Evolutionary conservation across 2,888 invertebrate species (phyloP), one percentile per base, ranked within the genome.

Genomic region (Leptopilina drosophilae): DNA sequence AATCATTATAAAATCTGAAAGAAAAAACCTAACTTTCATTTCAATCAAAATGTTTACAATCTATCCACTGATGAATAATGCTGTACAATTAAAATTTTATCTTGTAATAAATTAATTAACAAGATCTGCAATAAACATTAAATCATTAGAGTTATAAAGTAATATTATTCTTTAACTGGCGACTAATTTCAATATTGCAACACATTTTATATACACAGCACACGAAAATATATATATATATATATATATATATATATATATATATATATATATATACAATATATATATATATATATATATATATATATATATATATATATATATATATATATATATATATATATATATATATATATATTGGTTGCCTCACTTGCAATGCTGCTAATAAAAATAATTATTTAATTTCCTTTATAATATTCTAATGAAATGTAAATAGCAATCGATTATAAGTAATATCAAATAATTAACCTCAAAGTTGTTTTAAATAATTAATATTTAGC

Each of bases 91-190:
- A 62, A 62, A 62, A 62, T 7, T 62, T 62, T 20, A 62, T 62
- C 20, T 62, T 62, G 62, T 62, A 42, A 42, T 42, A 62, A 62
- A 62, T 62, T 62, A 62, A 62, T 62, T 62, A 62, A 62, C 62
- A 62, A 62, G 62, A 62, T 62, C 62, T 62, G 9, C 20, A 49
- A 49, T 49, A 9, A 62, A 15, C 62, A 62, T 62, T 62, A 62
- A 62, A 62, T 62, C 62, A 62, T 62, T 20, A 9, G n/a, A 20
- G 62, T 62, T 20, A 20, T 62, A 62, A 62, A 62, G 9, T 20
- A 62, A 62, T 62, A 49, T 5, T 62, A 42, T 42, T 42, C n/a
- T 62, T 20, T 20, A 62, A 15, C 8, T 20, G 20, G 62, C 20
- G 62, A 62, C 62, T 62, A 20, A 62, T 62, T 62, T 62, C 9